Evolutionary conservation across 2,888 invertebrate genomes (phyloP).

Genomic region (Drosophila buzzatii): DNA sequence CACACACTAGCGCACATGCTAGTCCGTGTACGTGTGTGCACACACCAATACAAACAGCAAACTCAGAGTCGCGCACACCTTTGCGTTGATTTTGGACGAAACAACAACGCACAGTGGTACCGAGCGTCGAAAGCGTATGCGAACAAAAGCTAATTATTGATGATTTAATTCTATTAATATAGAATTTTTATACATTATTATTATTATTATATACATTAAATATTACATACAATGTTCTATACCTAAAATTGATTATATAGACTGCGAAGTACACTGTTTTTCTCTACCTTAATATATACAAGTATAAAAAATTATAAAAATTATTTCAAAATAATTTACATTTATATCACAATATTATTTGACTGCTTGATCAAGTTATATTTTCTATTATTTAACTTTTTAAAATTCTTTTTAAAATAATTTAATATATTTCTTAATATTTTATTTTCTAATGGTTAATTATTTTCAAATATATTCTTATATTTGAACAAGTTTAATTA

Average conservation of each 20-base stretch:
- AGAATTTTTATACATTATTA: neutral
- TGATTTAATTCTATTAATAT: neutral
- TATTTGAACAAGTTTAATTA: neutral
- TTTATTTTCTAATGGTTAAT: too few species aligned
- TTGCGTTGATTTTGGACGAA: conserved; percentile 80
- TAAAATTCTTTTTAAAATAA: neutral
- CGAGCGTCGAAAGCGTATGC: neutral
- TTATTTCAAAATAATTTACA: neutral
- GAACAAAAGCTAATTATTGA: conserved; percentile 13
- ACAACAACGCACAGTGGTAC: conserved; percentile 56
- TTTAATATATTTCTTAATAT: too few species aligned
- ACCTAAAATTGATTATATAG: neutral
- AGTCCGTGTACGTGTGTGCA: conserved; percentile 25
- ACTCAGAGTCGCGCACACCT: conserved; percentile 77
- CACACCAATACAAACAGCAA: conserved; percentile 42
- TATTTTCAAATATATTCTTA: too few species aligned
- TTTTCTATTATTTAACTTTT: neutral
- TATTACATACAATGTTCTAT: neutral
- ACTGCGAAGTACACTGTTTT: neutral
- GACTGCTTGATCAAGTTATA: neutral
- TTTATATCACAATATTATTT: neutral
- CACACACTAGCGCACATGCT: conserved; percentile 11
- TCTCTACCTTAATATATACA: neutral
- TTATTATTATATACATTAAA: too few species aligned
- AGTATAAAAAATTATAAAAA: too few species aligned